phyloP scores from a whole-genome alignment of 2,888 invertebrate genomes.

The Gerris lacustris region DNA sequence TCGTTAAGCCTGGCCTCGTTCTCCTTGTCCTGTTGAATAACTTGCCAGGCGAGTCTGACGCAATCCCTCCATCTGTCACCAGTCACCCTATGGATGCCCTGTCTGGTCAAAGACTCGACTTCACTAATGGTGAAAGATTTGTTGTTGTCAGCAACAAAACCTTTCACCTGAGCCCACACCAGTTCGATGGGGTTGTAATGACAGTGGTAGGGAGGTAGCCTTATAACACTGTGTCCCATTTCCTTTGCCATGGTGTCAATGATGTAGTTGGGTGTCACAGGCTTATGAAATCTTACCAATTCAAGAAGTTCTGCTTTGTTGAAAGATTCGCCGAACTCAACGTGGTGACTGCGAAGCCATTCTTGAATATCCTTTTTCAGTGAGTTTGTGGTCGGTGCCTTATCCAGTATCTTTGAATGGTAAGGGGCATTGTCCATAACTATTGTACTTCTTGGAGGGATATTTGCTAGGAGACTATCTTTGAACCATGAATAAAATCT shows the following conservation, averaged over 20 bases:
- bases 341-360: background rate
- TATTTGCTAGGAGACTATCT: constrained; percentile 4
- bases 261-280: constrained; percentile 22
- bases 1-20: no score
- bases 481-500: constrained; percentile 11
- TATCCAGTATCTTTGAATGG: background rate
- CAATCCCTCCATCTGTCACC: constrained; percentile 25
- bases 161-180: no score
- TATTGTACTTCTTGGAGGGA: background rate
- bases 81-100: no score
- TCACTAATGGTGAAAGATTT: constrained; percentile 30
- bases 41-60: no score
- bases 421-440: background rate
- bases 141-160: no score
- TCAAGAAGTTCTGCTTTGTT: constrained; percentile 27
- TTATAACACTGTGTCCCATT: constrained; percentile 27
- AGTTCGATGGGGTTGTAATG: no score
- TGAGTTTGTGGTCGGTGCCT: background rate
- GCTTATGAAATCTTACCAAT: constrained; percentile 26
- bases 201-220: no score
- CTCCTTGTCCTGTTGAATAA: no score
- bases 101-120: no score
- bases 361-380: background rate
- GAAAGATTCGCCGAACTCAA: background rate
- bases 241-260: constrained; percentile 23